Base-by-base conservation (phyloP, 2,888 invertebrate genomes). In the Bugulina stolonifera region DNA sequence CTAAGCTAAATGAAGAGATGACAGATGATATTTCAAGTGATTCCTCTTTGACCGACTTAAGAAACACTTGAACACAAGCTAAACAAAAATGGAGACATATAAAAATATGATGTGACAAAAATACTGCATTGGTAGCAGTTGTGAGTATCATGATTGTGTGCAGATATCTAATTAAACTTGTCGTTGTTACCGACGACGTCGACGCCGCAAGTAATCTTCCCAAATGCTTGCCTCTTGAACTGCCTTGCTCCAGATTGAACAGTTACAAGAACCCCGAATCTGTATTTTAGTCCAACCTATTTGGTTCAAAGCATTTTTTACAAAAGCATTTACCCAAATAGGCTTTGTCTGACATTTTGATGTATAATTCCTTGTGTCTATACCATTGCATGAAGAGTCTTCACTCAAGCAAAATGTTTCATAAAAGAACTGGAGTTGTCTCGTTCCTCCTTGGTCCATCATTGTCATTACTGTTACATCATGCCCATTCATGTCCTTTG, bases 241-340 rank as follows among this genome's bases (percentile, higher is more conserved):
- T 14, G 64, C 25, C 70, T 25, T n/a, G 1, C 35, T 23, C 52
- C 54, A 70, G 2, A 75, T 64, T 23, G 72, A 74, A 55, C 75
- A 75, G 27, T 73, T 72, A 71, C 75, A 75, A 1, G 75, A 72
- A 35, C 75, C 75, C 5, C 75, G 69, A 18, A 75, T 72, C 22
- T 74, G 73, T 35, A 75, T 75, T 27, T 73, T 72, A 29, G 72
- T 73, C 75, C 75, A 75, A n/a, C 74, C 75, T 18, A 69, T 55
- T 25, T 74, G 72, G n/a, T 73, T 73, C 25, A 22, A 54, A 25
- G n/a, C 71, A 25, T 73, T 75, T 18, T 72, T 29, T 35, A 75
- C 75, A 43, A 72, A 72, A 18, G 74, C 75, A 58, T 75, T 75
- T n/a, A 74, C 74, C 75, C 75, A 75, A 52, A 75, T 75, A 35